Evolutionary conservation across 1,140 invertebrate species (phyloP).

Genomic region (Habropoda laboriosa): DNA sequence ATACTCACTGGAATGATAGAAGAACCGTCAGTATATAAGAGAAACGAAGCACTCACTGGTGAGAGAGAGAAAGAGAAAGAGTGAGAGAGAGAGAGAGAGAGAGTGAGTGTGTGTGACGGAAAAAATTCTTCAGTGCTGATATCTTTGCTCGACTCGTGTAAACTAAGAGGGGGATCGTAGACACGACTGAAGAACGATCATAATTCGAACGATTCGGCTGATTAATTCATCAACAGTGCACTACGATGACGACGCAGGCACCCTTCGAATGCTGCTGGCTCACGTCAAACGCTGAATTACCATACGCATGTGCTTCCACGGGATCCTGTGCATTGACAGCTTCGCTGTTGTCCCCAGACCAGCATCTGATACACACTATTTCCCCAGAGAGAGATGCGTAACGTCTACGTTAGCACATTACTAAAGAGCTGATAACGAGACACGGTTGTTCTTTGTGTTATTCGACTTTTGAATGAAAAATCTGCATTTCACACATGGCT

Average conservation of each 20-base stretch:
- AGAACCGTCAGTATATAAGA: not conserved
- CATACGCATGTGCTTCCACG: constrained; percentile 58
- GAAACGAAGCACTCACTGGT: too few species aligned
- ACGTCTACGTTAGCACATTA: not conserved
- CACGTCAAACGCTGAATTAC: constrained; percentile 45
- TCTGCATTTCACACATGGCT: not conserved
- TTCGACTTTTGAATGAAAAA: constrained; percentile 11
- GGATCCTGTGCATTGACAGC: constrained; percentile 13
- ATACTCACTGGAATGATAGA: constrained; percentile 11
- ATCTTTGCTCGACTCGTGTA: not conserved
- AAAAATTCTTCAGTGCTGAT: not conserved
- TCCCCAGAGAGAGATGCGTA: not conserved
- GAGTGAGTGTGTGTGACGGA: not conserved
- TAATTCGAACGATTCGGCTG: constrained; percentile 35
- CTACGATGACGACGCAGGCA: constrained; percentile 51
- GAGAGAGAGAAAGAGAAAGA: too few species aligned
- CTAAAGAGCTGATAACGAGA: not conserved
- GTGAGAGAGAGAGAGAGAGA: too few species aligned
- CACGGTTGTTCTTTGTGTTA: not conserved
- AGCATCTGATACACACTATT: not conserved
- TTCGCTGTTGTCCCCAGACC: too few species aligned
- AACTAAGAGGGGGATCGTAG: constrained; percentile 6
- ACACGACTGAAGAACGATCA: constrained; percentile 16
- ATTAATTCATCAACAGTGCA: constrained; percentile 45
- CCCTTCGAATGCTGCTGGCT: constrained; percentile 5